Base-by-base conservation (phyloP, 2,888 invertebrate genomes). In the Latrodectus hesperus region DNA sequence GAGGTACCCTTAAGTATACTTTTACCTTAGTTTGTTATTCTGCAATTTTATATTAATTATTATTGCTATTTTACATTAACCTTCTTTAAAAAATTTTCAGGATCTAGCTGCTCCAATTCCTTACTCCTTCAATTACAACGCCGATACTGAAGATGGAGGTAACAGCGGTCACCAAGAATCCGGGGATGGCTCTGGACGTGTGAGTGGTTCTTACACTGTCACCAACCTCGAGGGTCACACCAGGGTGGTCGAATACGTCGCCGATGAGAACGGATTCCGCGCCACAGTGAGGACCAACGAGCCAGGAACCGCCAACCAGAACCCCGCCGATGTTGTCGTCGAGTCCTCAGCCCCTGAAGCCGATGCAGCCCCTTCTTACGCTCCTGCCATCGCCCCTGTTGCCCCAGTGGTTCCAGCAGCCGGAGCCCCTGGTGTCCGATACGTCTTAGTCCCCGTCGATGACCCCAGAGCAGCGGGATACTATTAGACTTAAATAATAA, bases 251-350 rank as follows among this genome's bases (percentile, higher is more conserved):
- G 89, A 90, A 49, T 90, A 90, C 89, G 77, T 90, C n/a, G 90
- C 90, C 16, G 90, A 90, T 65, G 90, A 82, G 17, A 82, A 72
- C 16, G 90, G 90, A 26, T 90, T 89, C 90, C n/a, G 90, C 11
- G 90, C 90, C 67, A 77, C 73, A 53, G 82, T 90, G 78, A 51
- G 82, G 26, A 90, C 90, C 85, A 90, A 90, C 86, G 90, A 90
- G 60, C 89, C 89, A 10, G 90, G 90, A 8, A 90, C 90, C 68
- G 85, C 86, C 52, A 89, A 78, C 83, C 68, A 73, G 68, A 89
- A 87, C 71, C 88, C 90, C 6, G 90, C 90, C 16, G 89, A 90
- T 22, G 90, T 89, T 49, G 55, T 38, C 65, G 67, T 89, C 49
- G 81, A 88, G 38, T 89, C 89, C 6, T 74, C 88, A 0, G 90